These are phyloP conservation scores for Callinectes sapidus DNA, from an alignment of 2,888 invertebrate genomes.

Conservation along the genomic window DNA sequence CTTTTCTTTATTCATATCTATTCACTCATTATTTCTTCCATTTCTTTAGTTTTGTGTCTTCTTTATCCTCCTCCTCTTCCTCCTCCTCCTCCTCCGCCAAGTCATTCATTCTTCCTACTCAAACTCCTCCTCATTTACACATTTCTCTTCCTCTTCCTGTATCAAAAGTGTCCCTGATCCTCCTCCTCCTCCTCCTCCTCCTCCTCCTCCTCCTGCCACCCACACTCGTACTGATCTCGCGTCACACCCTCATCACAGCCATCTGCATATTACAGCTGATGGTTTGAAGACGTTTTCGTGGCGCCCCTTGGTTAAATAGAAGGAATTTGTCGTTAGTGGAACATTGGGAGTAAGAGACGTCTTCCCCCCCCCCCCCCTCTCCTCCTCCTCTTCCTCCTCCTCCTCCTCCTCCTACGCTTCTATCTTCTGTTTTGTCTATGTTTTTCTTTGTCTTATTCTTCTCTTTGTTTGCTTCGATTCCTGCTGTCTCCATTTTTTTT, in stretches of 20 bases:
- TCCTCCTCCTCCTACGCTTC: neutral
- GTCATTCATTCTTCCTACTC: neutral
- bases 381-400: neutral
- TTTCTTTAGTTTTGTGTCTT: neutral
- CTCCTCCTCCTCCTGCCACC: slow-evolving; percentile 11
- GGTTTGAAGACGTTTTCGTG: slow-evolving; percentile 5
- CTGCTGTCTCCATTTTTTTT: neutral
- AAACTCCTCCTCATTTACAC: neutral
- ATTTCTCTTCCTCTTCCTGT: neutral
- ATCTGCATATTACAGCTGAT: slow-evolving; percentile 54
- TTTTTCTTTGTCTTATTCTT: neutral
- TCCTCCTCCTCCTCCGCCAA: neutral
- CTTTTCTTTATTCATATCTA: neutral
- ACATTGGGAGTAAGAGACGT: neutral
- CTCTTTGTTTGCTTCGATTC: neutral
- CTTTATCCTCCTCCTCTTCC: neutral
- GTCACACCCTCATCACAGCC: slow-evolving; percentile 2
- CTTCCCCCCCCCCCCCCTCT: neutral
- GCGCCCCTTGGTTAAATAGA: slow-evolving; percentile 38
- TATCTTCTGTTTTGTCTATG: neutral
- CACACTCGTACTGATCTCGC: neutral
- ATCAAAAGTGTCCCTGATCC: neutral
- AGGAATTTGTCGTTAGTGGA: slow-evolving; percentile 28
- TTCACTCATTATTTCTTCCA: neutral
- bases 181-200: neutral